Conservation (phyloP, 2,113 vertebrate species). For the Vombatus ursinus region DNA sequence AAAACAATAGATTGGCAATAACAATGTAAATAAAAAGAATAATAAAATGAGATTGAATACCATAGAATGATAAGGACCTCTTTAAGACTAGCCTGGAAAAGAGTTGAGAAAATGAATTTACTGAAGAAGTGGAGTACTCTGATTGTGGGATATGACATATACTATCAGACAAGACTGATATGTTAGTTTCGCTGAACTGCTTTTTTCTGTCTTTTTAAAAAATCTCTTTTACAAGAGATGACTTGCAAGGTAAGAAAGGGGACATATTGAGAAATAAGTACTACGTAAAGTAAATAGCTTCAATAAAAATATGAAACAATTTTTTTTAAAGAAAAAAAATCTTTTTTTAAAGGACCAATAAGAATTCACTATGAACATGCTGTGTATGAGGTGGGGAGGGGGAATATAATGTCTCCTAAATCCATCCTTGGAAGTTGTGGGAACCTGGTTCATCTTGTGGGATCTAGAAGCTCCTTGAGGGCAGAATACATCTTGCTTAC, state of each 20-base stretch:
- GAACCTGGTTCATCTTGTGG: not conserved
- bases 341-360: not conserved
- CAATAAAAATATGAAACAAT: not conserved
- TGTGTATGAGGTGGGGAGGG: not conserved
- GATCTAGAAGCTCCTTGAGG: not conserved
- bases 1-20: no score
- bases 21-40: not conserved
- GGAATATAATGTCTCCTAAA: not conserved
- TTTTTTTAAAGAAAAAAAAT: not conserved
- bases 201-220: not conserved
- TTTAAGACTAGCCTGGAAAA: not conserved
- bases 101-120: not conserved
- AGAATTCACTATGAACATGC: not conserved
- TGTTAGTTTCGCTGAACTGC: not conserved
- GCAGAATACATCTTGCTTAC: not conserved
- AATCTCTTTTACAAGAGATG: not conserved
- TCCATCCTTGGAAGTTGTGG: not conserved
- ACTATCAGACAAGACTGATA: not conserved
- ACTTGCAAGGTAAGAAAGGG: not conserved
- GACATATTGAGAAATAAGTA: not conserved
- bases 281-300: not conserved
- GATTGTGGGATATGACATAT: not conserved
- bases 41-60: not conserved
- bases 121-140: not conserved
- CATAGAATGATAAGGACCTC: not conserved